Evolutionary conservation across 2,797 vertebrate genomes (phyloP).

Genomic region (Liasis olivaceus): DNA sequence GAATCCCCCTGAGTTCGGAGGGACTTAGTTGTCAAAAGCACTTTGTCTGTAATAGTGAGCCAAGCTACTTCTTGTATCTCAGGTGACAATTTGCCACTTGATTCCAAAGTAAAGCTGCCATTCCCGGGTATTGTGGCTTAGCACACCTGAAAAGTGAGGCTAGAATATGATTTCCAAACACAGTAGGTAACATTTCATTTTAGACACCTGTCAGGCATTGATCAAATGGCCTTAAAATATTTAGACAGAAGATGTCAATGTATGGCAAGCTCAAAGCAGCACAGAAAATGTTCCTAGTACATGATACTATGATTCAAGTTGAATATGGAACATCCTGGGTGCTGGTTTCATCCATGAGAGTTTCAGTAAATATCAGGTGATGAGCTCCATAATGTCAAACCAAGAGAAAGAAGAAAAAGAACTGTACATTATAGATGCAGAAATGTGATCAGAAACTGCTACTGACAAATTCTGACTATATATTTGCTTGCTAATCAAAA

Average conservation of each 20-base stretch:
- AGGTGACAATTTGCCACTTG: conserved; percentile 27
- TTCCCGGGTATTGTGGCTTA: conserved; percentile 33
- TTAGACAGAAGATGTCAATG: conserved; percentile 43
- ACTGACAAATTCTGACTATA: not conserved
- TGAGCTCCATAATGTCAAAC: not conserved
- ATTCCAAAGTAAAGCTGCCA: conserved; percentile 19
- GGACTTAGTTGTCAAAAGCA: not conserved
- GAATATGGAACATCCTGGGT: conserved; percentile 2
- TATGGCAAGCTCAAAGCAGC: not conserved
- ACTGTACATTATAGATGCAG: fast-evolving
- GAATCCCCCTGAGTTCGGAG: not conserved
- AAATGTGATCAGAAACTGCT: not conserved
- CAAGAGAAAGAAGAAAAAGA: not conserved
- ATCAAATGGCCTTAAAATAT: conserved; percentile 49
- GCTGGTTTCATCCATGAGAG: fast-evolving
- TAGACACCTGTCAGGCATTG: conserved; percentile 49
- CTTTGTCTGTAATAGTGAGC: not conserved
- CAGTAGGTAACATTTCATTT: conserved; percentile 41
- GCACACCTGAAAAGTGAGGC: conserved; percentile 27
- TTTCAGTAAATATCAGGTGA: not conserved
- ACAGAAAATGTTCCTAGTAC: conserved; percentile 17
- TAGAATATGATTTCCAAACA: conserved; percentile 48
- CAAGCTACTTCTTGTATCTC: not conserved
- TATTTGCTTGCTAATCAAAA: not conserved
- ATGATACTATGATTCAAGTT: conserved; percentile 14